Evolutionary conservation across 2,113 vertebrate genomes (phyloP).

Genomic region (Synodontis membranacea): DNA sequence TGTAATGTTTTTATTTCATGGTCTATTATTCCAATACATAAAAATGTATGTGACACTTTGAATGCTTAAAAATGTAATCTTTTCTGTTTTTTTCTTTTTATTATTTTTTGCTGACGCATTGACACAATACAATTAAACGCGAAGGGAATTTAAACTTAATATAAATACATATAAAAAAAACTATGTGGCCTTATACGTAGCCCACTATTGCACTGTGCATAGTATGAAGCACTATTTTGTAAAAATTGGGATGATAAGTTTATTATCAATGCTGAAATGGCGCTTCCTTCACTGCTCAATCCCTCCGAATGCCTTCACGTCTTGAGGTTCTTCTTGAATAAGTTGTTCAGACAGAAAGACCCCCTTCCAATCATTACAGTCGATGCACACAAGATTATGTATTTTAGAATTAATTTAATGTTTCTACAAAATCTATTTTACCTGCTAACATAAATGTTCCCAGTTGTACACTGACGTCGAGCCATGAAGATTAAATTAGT

Average conservation of each 20-base stretch:
- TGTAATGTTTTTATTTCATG: neutral
- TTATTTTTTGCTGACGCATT: neutral
- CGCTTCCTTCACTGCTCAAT: neutral
- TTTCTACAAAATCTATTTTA: neutral
- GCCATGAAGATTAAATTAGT: neutral
- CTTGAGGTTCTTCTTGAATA: neutral
- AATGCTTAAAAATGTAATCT: neutral
- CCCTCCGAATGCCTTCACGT: neutral
- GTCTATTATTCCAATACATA: neutral
- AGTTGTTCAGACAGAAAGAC: neutral
- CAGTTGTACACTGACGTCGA: neutral
- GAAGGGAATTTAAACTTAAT: neutral
- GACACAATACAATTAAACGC: neutral
- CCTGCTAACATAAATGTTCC: neutral
- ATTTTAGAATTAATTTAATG: neutral
- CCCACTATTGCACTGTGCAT: neutral
- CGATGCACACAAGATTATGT: neutral
- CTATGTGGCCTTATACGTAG: neutral
- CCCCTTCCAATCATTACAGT: neutral
- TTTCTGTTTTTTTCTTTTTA: neutral
- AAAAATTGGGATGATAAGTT: neutral
- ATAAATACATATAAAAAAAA: neutral
- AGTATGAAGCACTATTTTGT: neutral
- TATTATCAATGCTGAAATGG: neutral
- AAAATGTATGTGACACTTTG: neutral